phyloP scores from a whole-genome alignment of 2,797 vertebrate species.

The Cryptoblepharus egeriae region DNA sequence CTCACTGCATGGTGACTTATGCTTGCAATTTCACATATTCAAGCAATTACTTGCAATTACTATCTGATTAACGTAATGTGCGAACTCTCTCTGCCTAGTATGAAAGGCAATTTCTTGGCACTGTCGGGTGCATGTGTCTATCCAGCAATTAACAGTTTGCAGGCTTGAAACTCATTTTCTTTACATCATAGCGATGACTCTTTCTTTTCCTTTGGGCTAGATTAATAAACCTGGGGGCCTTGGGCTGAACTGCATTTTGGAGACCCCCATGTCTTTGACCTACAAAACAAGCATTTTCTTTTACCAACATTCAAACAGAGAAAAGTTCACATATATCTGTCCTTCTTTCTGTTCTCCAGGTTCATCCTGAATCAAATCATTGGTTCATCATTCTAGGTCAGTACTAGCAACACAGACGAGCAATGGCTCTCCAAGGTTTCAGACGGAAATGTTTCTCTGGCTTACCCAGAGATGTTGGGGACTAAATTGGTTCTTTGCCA shows the following conservation, averaged over 20 bases:
- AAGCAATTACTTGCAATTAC: constrained; percentile 34
- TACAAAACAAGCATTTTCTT: neutral
- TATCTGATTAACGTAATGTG: constrained; percentile 34
- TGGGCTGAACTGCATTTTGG: neutral
- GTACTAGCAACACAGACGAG: too few species aligned
- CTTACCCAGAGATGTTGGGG: too few species aligned
- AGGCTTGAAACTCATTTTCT: constrained; percentile 11
- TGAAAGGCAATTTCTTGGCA: constrained; percentile 27
- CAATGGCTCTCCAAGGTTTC: too few species aligned
- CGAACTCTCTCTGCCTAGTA: neutral
- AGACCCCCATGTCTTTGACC: neutral
- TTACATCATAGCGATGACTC: constrained; percentile 21
- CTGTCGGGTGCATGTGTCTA: constrained; percentile 10
- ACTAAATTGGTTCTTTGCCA: too few species aligned
- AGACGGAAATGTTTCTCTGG: too few species aligned
- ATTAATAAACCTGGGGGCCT: constrained; percentile 4
- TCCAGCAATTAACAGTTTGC: constrained; percentile 19
- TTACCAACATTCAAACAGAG: neutral
- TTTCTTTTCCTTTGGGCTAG: neutral
- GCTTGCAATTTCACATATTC: constrained; percentile 18
- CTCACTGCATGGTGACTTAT: neutral
- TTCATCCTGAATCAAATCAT: too few species aligned
- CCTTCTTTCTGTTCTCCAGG: neutral
- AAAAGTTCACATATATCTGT: neutral
- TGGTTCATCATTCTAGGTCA: too few species aligned